Evolutionary conservation across 2,797 vertebrate species (phyloP).

Genomic region (Oreortyx pictus): DNA sequence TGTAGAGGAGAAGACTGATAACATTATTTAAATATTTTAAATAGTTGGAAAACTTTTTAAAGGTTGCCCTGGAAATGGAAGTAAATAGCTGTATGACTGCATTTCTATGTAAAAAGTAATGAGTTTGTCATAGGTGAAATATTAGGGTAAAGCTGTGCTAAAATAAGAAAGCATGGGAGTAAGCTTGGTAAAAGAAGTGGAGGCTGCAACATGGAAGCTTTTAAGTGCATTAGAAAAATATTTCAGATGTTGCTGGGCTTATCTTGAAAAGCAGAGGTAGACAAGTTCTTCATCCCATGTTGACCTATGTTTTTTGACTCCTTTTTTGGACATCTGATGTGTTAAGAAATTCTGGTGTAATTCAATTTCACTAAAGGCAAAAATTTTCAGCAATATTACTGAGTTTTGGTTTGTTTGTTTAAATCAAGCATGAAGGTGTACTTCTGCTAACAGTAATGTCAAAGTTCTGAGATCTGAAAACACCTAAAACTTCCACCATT

Average conservation of each 20-base stretch:
- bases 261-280: neutral
- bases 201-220: neutral
- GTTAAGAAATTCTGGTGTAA: neutral
- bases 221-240: neutral
- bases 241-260: neutral
- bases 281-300: neutral
- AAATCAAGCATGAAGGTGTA: neutral
- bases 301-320: neutral
- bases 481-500: neutral
- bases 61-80: neutral
- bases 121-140: neutral
- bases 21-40: neutral
- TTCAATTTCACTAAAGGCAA: neutral
- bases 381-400: neutral
- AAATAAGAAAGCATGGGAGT: neutral
- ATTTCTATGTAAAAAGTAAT: neutral
- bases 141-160: fast-evolving
- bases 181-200: neutral
- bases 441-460: neutral
- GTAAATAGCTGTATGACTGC: neutral
- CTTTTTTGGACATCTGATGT: neutral
- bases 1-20: neutral
- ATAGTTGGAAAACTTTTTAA: neutral
- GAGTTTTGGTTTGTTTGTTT: neutral
- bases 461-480: neutral